Evolutionary conservation across 2,113 vertebrate species (phyloP).

Genomic region (Chunga burmeisteri): DNA sequence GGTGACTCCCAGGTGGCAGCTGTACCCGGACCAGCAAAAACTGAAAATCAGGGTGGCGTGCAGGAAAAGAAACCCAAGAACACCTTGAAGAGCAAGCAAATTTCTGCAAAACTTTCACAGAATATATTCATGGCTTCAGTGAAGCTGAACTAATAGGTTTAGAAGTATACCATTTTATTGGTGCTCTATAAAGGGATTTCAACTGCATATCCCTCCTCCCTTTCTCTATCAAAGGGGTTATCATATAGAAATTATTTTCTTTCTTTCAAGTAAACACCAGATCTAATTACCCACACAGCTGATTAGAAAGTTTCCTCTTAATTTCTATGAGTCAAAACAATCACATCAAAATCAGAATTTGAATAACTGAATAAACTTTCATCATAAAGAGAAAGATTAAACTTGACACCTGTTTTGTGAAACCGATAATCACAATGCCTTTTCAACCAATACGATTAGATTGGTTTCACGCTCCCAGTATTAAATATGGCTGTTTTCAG

Average conservation of each 20-base stretch:
- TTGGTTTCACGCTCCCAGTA: not conserved
- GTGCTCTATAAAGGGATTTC: not conserved
- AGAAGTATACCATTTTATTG: not conserved
- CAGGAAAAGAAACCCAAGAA: not conserved
- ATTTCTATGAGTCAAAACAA: not conserved
- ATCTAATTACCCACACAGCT: not conserved
- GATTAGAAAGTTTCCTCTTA: not conserved
- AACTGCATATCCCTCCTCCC: not conserved
- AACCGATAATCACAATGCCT: not conserved
- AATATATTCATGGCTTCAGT: not conserved
- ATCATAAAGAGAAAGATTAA: not conserved
- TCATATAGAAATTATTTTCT: not conserved
- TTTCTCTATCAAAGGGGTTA: not conserved
- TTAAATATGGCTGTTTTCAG: not conserved
- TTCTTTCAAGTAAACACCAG: not conserved
- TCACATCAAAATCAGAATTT: not conserved
- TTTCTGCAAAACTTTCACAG: not conserved
- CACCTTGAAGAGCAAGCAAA: not conserved
- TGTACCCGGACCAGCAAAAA: not conserved
- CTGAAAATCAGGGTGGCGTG: not conserved
- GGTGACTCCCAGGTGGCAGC: not conserved
- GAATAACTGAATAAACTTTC: not conserved
- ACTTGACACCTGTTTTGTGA: not conserved
- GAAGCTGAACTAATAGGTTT: slow-evolving; percentile 38
- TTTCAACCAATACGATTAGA: not conserved